A percentile compares a stretch with the other conserved stretches of the same genome.
Conservation (phyloP, 2,113 vertebrate species). For the Corvus hawaiiensis region DNA sequence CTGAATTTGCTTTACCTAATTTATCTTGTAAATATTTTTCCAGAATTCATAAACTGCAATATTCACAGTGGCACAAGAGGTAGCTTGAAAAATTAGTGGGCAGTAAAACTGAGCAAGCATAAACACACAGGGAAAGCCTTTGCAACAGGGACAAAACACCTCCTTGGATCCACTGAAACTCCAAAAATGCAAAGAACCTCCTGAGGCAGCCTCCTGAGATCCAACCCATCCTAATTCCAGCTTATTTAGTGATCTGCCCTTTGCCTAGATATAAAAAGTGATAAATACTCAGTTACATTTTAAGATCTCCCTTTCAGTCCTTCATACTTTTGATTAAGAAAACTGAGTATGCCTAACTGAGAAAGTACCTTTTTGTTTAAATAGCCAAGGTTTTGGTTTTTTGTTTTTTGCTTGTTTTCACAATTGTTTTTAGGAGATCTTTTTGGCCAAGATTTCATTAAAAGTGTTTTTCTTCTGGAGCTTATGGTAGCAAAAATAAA, state of each 20-base stretch:
- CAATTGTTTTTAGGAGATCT: not conserved
- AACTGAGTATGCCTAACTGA: not conserved
- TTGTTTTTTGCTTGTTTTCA: not conserved
- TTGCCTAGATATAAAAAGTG: not conserved
- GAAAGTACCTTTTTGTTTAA: not conserved
- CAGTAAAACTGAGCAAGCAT: not conserved
- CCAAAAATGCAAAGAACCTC: not conserved
- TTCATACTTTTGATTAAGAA: not conserved
- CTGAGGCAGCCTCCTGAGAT: not conserved
- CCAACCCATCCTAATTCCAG: not conserved
- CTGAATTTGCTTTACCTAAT: not conserved
- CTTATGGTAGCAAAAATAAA: not conserved
- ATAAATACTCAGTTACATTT: not conserved
- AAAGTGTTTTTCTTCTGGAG: not conserved
- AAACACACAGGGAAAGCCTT: not conserved
- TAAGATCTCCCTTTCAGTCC: not conserved
- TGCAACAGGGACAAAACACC: fast-evolving
- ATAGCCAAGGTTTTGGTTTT: not conserved
- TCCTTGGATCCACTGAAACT: not conserved
- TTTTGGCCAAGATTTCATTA: not conserved
- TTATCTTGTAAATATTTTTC: not conserved
- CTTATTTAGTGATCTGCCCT: not conserved
- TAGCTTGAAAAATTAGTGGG: not conserved
- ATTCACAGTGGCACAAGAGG: not conserved
- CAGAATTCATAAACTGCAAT: not conserved